Conservation (phyloP, 2,797 vertebrate genomes). For the Pyrocephalus nanus region DNA sequence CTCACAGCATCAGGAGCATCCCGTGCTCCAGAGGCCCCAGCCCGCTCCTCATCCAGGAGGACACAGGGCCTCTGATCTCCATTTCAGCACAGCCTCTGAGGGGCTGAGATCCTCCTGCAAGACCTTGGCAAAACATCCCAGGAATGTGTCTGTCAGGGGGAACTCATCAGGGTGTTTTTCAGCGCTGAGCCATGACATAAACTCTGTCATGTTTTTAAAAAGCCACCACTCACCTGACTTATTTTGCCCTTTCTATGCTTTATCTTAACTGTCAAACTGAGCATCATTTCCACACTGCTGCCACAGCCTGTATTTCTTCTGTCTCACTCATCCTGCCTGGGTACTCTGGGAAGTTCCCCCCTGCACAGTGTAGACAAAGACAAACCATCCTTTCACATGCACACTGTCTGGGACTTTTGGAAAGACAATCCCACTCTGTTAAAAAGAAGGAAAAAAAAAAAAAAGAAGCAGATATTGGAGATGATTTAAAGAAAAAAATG, state of each 20-base stretch:
- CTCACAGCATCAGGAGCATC: not conserved
- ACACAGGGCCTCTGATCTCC: not conserved
- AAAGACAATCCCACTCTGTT: not conserved
- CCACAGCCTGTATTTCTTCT: not conserved
- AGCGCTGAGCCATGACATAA: not conserved
- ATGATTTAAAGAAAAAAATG: conserved; percentile 20
- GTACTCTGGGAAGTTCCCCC: not conserved
- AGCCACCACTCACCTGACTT: not conserved
- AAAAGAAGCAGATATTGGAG: not conserved
- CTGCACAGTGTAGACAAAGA: not conserved
- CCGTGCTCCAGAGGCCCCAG: not conserved
- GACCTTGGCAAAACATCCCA: not conserved
- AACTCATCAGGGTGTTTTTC: not conserved
- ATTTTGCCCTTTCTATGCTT: not conserved
- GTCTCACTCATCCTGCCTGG: not conserved
- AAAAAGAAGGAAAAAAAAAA: not conserved
- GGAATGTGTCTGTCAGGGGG: not conserved
- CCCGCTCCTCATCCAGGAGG: not conserved
- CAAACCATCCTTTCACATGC: not conserved
- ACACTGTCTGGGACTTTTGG: not conserved
- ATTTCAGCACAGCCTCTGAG: not conserved
- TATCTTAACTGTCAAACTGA: not conserved
- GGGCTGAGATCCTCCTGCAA: not conserved
- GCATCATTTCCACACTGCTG: not conserved
- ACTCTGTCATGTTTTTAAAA: not conserved